Evolutionary conservation across 2,113 vertebrate genomes (phyloP).

Genomic region (Mesembrinibis cayennensis): DNA sequence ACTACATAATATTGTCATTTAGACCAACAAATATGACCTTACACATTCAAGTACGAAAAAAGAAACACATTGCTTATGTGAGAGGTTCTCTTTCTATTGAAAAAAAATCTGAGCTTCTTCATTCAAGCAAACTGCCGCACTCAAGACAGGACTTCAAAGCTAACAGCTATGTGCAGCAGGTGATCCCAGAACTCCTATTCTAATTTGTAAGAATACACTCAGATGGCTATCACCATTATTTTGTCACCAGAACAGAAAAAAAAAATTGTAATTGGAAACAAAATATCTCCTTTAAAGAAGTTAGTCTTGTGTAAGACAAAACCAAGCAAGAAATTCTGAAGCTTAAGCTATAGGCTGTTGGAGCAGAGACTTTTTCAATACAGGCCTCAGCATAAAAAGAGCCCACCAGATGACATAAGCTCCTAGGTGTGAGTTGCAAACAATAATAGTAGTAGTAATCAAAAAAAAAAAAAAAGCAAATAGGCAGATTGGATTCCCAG

Average conservation of each 20-base stretch:
- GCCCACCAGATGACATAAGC: not conserved
- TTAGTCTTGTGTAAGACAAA: not conserved
- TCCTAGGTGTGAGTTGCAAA: not conserved
- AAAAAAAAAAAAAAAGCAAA: not conserved
- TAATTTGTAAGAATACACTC: not conserved
- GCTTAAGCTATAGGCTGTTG: not conserved
- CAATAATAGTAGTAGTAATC: not conserved
- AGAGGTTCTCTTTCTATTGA: not conserved
- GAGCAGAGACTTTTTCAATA: not conserved
- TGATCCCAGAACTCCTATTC: not conserved
- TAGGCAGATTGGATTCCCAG: constrained; percentile 1
- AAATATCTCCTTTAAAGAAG: not conserved
- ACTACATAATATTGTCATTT: not conserved
- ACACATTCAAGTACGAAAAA: not conserved
- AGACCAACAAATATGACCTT: not conserved
- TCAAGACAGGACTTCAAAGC: not conserved
- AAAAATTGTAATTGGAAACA: not conserved
- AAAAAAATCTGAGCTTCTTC: not conserved
- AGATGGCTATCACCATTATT: not conserved
- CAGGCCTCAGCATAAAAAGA: not conserved
- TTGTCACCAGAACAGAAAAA: not conserved
- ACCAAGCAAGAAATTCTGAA: not conserved
- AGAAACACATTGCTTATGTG: not conserved
- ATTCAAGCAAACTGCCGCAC: not conserved
- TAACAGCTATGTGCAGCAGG: not conserved